Evolutionary conservation across 2,797 vertebrate species (phyloP).

Genomic region (Darevskia mixta): DNA sequence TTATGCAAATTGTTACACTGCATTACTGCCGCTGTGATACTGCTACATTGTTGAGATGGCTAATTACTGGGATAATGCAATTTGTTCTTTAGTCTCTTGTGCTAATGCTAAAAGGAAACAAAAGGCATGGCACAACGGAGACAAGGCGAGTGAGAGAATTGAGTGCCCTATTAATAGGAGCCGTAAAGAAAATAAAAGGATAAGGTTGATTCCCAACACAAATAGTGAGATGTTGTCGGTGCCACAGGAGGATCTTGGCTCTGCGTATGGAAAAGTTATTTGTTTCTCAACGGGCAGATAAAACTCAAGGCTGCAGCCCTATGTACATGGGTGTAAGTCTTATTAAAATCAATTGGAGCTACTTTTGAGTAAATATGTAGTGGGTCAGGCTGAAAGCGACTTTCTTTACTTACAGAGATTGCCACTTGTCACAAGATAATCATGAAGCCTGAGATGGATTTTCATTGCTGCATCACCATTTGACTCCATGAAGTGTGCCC

Average conservation of each 20-base stretch:
- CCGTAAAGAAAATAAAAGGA: slow-evolving; percentile 65
- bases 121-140: slow-evolving; percentile 52
- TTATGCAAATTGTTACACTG: slow-evolving; percentile 68
- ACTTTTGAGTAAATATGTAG: too few species aligned
- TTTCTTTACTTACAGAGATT: slow-evolving; percentile 34
- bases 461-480: neutral
- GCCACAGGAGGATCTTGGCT: slow-evolving; percentile 43
- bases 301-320: too few species aligned
- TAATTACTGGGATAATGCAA: slow-evolving; percentile 67
- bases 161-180: slow-evolving; percentile 58
- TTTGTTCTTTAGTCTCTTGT: slow-evolving; percentile 60
- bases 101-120: slow-evolving; percentile 65
- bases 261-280: slow-evolving; percentile 47
- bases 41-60: slow-evolving; percentile 59
- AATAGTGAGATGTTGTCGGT: slow-evolving; percentile 37
- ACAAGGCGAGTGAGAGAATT: slow-evolving; percentile 48
- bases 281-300: too few species aligned
- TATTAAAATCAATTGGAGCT: too few species aligned
- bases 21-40: slow-evolving; percentile 40
- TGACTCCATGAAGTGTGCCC: neutral
- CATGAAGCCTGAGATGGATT: too few species aligned
- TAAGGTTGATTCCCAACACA: slow-evolving; percentile 50
- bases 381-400: neutral
- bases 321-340: too few species aligned
- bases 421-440: slow-evolving; percentile 23